Evolutionary conservation across 2,888 invertebrate species (phyloP), one percentile per base, ranked within the genome.

Genomic region (Megamerina dolium): DNA sequence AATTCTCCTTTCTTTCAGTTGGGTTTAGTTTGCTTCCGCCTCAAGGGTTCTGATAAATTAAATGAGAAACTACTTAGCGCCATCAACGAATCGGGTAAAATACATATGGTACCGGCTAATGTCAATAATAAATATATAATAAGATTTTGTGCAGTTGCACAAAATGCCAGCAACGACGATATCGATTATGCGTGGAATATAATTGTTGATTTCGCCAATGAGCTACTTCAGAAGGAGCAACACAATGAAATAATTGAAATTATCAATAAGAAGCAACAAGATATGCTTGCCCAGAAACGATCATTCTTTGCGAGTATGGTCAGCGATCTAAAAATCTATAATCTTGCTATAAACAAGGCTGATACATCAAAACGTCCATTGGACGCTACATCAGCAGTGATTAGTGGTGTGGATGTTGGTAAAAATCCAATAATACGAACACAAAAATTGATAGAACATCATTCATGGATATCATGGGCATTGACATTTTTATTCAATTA

Each of bases 271-370:
- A 86, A 85, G 65, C 78, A 82, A 64, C 82, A 83, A 57, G 85
- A 87, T 44, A 85, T 86, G 5, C 73, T 95, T 62, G 88, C 89
- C 6, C 87, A 92, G 72, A 92, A 93, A 73, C 81, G 95, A 40
- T 92, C 93, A 12, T 94, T 94, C 78, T 93, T 95, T 73, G 95
- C 95, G 44, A 87, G 95, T 37, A 95, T 95, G 95, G 94, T 93
- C 51, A 90, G 90, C 69, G 95, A 95, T 76, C 94, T 94, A 3
- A 95, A 94, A 73, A 87, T 95, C 61, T 92, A 92, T 76, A 91
- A 92, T 74, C 91, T 91, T 23, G 87, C 88, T 48, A 91, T 92
- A 61, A 85, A 83, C 65, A 85, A 85, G 72, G 79, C 83, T 1
- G 77, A 83, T 37, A 80, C 84, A 37, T 78, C 81, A 2, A 64